phyloP scores from a whole-genome alignment of 1,140 invertebrate genomes.

The Scaptomyza pallida region DNA sequence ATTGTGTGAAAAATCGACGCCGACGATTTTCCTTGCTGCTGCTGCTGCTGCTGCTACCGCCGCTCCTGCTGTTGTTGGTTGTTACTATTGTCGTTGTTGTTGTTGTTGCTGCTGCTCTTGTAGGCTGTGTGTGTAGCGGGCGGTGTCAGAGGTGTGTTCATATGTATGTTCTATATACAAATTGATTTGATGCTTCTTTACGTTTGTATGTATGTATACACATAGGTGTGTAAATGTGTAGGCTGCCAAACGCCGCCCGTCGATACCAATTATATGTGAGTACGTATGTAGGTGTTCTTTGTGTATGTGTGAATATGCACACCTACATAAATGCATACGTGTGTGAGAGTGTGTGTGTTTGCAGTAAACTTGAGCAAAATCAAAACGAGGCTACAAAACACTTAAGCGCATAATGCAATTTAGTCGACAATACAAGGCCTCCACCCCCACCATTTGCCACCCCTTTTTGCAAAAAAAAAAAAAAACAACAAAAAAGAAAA shows the following conservation, averaged over 20 bases:
- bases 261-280: constrained; percentile 48
- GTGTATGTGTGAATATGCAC: constrained; percentile 11
- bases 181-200: constrained; percentile 48
- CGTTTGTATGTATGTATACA: constrained; percentile 12
- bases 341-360: constrained; percentile 15
- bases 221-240: constrained; percentile 29
- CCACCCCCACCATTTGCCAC: constrained; percentile 9
- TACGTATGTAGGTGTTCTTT: constrained; percentile 3
- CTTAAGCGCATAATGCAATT: constrained; percentile 79
- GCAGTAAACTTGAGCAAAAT: constrained; percentile 63
- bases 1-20: constrained; percentile 77
- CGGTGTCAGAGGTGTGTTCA: constrained; percentile 41
- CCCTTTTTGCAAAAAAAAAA: constrained; percentile 12
- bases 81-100: constrained; percentile 30
- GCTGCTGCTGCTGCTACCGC: constrained; percentile 35
- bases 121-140: constrained; percentile 58
- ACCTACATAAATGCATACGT: constrained; percentile 5
- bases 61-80: constrained; percentile 25
- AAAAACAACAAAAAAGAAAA: no score
- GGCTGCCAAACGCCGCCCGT: constrained; percentile 44
- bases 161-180: constrained; percentile 50
- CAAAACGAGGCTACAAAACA: constrained; percentile 73
- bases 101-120: constrained; percentile 35
- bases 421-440: constrained; percentile 50
- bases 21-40: constrained; percentile 56